These are phyloP conservation scores for Notothenia rossii DNA, from an alignment of 2,113 vertebrate genomes.

Conservation along the genomic window DNA sequence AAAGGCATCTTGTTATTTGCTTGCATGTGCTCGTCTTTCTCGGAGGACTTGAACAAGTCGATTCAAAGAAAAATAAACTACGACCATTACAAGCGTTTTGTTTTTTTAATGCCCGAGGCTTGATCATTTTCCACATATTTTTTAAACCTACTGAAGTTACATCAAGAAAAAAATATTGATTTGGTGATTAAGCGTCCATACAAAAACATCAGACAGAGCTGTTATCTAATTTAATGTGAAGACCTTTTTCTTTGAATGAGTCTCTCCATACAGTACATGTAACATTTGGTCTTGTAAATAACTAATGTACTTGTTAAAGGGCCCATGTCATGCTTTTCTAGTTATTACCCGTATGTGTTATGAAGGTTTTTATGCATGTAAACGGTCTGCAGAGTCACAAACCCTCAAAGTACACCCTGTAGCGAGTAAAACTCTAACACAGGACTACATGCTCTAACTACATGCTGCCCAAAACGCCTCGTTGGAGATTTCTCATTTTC, in stretches of 20 bases:
- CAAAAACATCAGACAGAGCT: neutral
- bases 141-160: neutral
- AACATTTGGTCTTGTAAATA: conserved; percentile 26
- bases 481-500: too few species aligned
- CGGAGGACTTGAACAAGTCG: neutral
- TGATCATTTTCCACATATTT: neutral
- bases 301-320: neutral
- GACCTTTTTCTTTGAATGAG: neutral
- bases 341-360: too few species aligned
- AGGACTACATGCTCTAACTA: too few species aligned
- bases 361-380: too few species aligned
- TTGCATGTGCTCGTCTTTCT: conserved; percentile 22
- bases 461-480: too few species aligned
- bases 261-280: conserved; percentile 8
- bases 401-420: too few species aligned
- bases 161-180: conserved; percentile 20
- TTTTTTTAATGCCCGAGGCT: neutral
- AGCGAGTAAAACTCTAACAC: too few species aligned
- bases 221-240: neutral
- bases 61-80: neutral
- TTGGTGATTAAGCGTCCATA: neutral
- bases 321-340: too few species aligned
- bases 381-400: too few species aligned
- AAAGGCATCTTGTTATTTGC: conserved; percentile 15
- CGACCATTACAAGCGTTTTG: neutral